Base-by-base conservation (phyloP, 1,140 invertebrate genomes). In the Dendroctonus ponderosae region DNA sequence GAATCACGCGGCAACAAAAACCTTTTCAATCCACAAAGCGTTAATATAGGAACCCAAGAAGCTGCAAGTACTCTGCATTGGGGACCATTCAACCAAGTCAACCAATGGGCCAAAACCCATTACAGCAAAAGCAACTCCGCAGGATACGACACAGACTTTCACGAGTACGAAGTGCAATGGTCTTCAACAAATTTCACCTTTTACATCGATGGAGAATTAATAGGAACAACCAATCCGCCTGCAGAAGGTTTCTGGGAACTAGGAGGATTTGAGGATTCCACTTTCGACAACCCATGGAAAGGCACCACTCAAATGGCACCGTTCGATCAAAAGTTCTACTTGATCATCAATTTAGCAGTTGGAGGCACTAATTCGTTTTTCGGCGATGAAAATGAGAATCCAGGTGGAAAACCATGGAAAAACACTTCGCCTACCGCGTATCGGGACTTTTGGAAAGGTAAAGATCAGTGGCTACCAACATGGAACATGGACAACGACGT, bases 271-370 rank as follows among this genome's bases (percentile, higher is more conserved):
- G 62, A 69, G 8, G 52, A 37, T 4, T 49, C 61, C 5, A 49
- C 53, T 9, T 3, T 69, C 7, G 65, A 71, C 8, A 77, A 79
- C 72, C 74, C 73, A 15, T 84, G 83, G 83, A 62, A 71, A 37
- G 51, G 66, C 11, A 75, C 75, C 6, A 64, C 66, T 0, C 76
- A 76, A 62, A 81, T 83, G 77, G 83, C 85, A 40, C 85, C 85
- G 5, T 86, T 86, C 69, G 83, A 85, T 73, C 77, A 81, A 71
- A 70, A 88, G 83, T 89, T 89, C 76, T 87, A 87, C 70, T 69
- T 89, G 9, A 84, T 89, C 51, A 77, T 89, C n/a, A 88, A 89
- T 75, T 51, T 74, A 12, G 46, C 73, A 64, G 44, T 68, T 62
- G 78, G 79, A 4, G 77, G 83, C 9, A 51, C 61, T 1, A 73